phyloP scores from a whole-genome alignment of 2,888 invertebrate species.

The Troides helena region DNA sequence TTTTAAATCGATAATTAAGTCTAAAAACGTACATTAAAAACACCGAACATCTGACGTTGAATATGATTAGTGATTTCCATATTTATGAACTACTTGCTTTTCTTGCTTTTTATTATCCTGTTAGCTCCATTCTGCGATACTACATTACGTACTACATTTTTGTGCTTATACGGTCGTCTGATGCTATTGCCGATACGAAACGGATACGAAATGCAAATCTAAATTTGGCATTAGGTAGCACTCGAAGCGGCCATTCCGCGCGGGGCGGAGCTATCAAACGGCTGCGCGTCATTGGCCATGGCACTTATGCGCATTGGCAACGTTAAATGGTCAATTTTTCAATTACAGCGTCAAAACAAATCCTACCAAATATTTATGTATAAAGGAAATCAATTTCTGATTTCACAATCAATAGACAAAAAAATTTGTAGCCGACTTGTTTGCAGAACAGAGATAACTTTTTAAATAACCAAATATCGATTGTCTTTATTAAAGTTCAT shows the following conservation, averaged over 20 bases:
- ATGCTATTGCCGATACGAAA: constrained; percentile 13
- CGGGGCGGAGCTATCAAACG: constrained; percentile 59
- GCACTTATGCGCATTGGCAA: constrained; percentile 59
- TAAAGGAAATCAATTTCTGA: not conserved
- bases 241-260: constrained; percentile 71
- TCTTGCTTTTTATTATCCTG: not conserved
- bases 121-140: not conserved
- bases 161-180: not conserved
- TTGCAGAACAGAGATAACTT: too few species aligned
- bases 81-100: not conserved
- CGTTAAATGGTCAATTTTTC: constrained; percentile 32
- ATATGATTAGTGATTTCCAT: not conserved
- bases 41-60: not conserved
- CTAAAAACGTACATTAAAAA: not conserved
- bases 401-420: too few species aligned
- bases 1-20: too few species aligned
- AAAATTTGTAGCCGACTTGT: too few species aligned
- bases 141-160: not conserved
- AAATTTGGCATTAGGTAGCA: constrained; percentile 71
- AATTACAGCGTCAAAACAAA: not conserved
- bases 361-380: not conserved
- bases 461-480: too few species aligned
- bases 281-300: constrained; percentile 66
- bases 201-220: constrained; percentile 52
- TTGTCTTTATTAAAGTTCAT: too few species aligned